A percentile compares a stretch with the other conserved stretches of the same genome.
Evolutionary conservation across 2,888 invertebrate genomes (phyloP).

Genomic region (Drosophila dives): DNA sequence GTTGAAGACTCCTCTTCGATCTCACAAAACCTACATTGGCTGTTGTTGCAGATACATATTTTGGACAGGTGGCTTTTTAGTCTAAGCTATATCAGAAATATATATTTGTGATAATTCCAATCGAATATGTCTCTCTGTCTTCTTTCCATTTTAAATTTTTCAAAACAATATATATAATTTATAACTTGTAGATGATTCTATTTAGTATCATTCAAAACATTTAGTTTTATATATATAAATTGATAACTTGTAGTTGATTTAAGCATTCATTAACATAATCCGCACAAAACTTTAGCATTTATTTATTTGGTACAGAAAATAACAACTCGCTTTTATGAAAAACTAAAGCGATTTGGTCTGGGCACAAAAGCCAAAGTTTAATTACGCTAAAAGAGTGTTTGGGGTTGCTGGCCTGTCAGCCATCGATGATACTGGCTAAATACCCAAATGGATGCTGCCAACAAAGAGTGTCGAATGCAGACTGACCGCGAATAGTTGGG

Average conservation of each 20-base stretch:
- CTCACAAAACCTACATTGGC: too few relatives aligned
- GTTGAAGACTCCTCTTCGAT: too few relatives aligned
- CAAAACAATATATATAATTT: neutral
- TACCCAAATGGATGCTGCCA: conserved; percentile 39
- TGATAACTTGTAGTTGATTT: neutral
- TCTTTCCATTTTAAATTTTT: neutral
- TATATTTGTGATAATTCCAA: neutral
- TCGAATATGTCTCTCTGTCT: neutral
- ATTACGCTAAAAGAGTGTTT: conserved; percentile 67
- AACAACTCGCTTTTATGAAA: conserved; percentile 9
- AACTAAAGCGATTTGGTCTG: conserved; percentile 1
- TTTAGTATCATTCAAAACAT: too few relatives aligned
- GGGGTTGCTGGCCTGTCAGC: conserved; percentile 26
- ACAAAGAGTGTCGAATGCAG: conserved; percentile 29
- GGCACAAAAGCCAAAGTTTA: conserved; percentile 60
- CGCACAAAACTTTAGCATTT: too few relatives aligned
- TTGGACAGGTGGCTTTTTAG: too few relatives aligned
- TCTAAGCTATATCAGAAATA: neutral
- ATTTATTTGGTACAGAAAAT: neutral
- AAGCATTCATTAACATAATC: neutral
- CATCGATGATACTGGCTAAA: conserved; percentile 32
- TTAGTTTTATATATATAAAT: neutral
- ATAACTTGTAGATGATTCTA: neutral
- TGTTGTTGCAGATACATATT: too few relatives aligned
- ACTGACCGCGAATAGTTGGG: conserved; percentile 22